Base-by-base conservation (phyloP, 2,113 vertebrate genomes). In the Hyperoodon ampullatus region DNA sequence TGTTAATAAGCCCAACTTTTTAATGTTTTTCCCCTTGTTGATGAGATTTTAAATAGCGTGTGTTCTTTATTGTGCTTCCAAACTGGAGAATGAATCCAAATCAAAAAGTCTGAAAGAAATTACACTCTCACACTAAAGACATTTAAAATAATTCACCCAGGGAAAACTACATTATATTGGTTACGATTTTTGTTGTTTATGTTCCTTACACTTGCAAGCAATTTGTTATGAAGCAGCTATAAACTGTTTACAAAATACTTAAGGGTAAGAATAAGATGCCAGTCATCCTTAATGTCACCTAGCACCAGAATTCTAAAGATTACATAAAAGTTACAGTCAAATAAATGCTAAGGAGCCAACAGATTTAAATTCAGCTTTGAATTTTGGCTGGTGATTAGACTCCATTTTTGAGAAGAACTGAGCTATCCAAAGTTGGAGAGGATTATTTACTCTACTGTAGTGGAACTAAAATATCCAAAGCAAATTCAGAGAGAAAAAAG, bases 211-310 rank as follows among this genome's bases (percentile, higher is more conserved):
- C 23, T 92, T 83, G 65, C 39, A 94, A 90, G 58, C 0, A 6
- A 53, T 89, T 98, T 96, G 94, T 96, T 96, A 97, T 39, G 26
- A 90, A 95, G 53, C 24, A 81, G 23, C 77, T 93, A 96, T 30
- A 95, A 74, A 97, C 68, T 95, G 89, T 96, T 97, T 97, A 89
- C 86, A 97, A 97, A 98, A 97, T 75, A 96, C 88, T n/a, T 47
- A 91, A 94, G 71, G 58, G 23, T 47, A 26, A 81, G 21, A 88
- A 18, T 91, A 95, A 80, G 75, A 70, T 77, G n/a, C 9, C 77
- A 82, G 82, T 96, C 71, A 97, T 91, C 94, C 66, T 95, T 21
- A 87, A 70, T 78, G 58, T 63, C 96, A 63, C 61, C 97, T 91
- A 94, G 90, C 26, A 94, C 83, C 44, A 77, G 61, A 94, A 93